A percentile compares a stretch with the other conserved stretches of the same genome.
These are phyloP conservation scores for Myripristis jacobus DNA, from an alignment of 2,797 vertebrate species.

Conservation along the genomic window DNA sequence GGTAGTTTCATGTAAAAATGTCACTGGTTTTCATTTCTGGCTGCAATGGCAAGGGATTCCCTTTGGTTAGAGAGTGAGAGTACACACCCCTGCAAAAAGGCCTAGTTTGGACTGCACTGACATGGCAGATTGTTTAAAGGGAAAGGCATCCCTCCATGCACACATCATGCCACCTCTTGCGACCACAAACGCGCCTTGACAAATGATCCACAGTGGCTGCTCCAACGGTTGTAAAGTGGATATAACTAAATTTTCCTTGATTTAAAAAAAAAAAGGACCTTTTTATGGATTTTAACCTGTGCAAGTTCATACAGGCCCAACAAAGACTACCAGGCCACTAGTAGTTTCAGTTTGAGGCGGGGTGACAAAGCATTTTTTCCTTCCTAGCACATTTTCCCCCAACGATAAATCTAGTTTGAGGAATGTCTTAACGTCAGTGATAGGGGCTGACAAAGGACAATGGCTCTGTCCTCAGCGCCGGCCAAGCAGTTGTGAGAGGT, in stretches of 20 bases:
- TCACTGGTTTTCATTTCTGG: conserved; percentile 34
- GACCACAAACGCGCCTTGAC: conserved; percentile 67
- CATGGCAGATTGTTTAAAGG: conserved; percentile 76
- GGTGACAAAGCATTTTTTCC: conserved; percentile 74
- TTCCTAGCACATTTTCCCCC: conserved; percentile 13
- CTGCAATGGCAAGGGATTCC: conserved; percentile 71
- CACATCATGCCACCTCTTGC: conserved; percentile 66
- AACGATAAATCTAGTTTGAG: conserved; percentile 43
- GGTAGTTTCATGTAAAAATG: not conserved
- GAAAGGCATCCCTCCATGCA: conserved; percentile 71
- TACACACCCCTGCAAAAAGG: conserved; percentile 71
- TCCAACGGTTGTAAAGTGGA: conserved; percentile 25
- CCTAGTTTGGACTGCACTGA: conserved; percentile 72
- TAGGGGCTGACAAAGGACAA: conserved; percentile 32
- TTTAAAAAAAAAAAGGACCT: conserved; percentile 28
- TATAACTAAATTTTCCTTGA: conserved; percentile 35
- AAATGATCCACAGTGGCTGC: conserved; percentile 40
- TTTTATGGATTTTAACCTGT: conserved; percentile 10
- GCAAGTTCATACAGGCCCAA: conserved; percentile 6
- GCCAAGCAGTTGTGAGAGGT: conserved; percentile 44
- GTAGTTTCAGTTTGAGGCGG: conserved; percentile 44
- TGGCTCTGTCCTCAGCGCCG: conserved; percentile 43
- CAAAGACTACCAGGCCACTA: conserved; percentile 27
- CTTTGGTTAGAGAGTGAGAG: conserved; percentile 61
- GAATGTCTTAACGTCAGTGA: conserved; percentile 32